phyloP scores from a whole-genome alignment of 53 echinoderm and acorn worm genomes.

The Glandiceps talaboti region DNA sequence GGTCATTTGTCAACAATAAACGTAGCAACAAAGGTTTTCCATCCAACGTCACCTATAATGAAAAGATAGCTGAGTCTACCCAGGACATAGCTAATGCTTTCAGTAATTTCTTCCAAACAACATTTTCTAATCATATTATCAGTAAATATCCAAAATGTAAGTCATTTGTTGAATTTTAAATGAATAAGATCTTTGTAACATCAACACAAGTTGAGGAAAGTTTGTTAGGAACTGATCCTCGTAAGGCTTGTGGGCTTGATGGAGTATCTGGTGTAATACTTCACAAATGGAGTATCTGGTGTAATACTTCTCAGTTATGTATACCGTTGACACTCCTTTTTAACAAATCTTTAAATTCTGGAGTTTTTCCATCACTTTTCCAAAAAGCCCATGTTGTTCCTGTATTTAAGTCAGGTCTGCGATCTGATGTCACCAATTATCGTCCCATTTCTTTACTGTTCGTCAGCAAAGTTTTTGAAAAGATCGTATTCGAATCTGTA shows the following conservation, averaged over 20 bases:
- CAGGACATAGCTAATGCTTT: not conserved
- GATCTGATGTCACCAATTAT: slow-evolving; percentile 13
- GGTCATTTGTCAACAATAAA: not conserved
- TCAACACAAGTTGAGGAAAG: no score
- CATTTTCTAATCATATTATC: not conserved
- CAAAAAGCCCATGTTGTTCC: slow-evolving; percentile 18
- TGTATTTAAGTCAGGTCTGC: slow-evolving; percentile 12
- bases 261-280: not conserved
- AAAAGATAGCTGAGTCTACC: not conserved
- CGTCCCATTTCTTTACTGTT: slow-evolving; percentile 3
- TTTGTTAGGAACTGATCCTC: not conserved
- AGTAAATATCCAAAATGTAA: not conserved
- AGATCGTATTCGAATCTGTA: no score
- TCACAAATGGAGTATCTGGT: not conserved
- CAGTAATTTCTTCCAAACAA: not conserved
- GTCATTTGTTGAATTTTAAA: no score
- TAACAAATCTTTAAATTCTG: slow-evolving; percentile 12
- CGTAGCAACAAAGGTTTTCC: not conserved
- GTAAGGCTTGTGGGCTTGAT: not conserved
- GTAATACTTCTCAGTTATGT: not conserved
- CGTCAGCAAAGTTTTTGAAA: not conserved
- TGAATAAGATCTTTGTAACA: no score
- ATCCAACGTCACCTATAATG: not conserved
- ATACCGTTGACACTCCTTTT: not conserved
- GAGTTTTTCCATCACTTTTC: slow-evolving; percentile 7